Evolutionary conservation across 2,888 invertebrate genomes (phyloP), one percentile per base, ranked within the genome.

Genomic region (Molorchus minor): DNA sequence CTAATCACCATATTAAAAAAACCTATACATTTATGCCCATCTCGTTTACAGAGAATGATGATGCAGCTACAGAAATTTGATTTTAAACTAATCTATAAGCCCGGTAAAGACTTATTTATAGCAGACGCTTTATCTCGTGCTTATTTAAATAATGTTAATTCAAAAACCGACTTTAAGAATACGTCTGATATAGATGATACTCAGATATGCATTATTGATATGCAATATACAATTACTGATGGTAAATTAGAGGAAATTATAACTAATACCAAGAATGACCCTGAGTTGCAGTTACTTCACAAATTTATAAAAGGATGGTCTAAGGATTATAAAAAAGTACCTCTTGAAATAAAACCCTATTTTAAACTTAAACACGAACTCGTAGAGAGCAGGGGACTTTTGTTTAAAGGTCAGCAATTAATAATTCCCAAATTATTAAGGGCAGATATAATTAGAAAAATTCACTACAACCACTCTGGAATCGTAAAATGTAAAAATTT

Each of bases 391-490:
- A 41, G 58, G 30, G 58, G 40, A 25, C 21, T 59, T 15, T 25
- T 64, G 12, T 63, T 46, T 41, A 57, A 55, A 55, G 45, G 49
- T 20, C 38, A 59, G 35, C 17, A 38, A 30, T 13, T 56, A 12
- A 55, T 65, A 2, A 47, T 65, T 20, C 61, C 65, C 12, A 58
- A 45, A 38, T 25, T 19, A 16, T 35, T 61, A 40, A 52, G 61
- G 19, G 43, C 21, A 41, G 54, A 64, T 53, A 51, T 66, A 8
- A 25, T 62, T 13, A 41, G 56, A 10, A 61, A 33, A 29, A 56
- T 65, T 40, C 56, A 63, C 38, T 58, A 46, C 44, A 45, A 40
- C 13, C 65, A 65, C 40, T 47, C 61, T 35, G 65, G 65, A 4
- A 38, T 56, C 5, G 58, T 20, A 4, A 64, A 65, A 46, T 63